These are phyloP conservation scores for Scyliorhinus canicula DNA, from an alignment of 2,797 vertebrate genomes.

Conservation along the genomic window DNA sequence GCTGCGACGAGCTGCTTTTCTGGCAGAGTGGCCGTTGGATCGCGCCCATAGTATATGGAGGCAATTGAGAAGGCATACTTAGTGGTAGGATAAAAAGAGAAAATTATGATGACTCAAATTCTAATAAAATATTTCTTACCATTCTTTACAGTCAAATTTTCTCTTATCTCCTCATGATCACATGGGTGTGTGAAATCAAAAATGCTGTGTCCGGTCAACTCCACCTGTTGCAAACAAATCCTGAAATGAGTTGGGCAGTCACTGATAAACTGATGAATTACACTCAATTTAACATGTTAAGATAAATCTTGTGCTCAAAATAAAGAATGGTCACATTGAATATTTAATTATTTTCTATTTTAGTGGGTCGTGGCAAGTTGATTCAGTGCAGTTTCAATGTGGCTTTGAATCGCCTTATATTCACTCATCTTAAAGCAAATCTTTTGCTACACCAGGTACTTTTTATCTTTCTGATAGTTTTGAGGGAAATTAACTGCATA, in stretches of 20 bases:
- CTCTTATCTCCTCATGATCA: constrained; percentile 93
- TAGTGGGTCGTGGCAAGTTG: background rate
- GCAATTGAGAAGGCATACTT: background rate
- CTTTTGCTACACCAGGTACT: background rate
- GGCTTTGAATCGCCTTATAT: background rate
- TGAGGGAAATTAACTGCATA: background rate
- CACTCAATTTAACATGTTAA: background rate
- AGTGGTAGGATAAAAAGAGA: too few relatives aligned
- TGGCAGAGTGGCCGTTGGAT: too few relatives aligned
- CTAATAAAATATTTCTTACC: constrained; percentile 51
- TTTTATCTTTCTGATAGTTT: background rate
- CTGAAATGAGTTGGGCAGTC: background rate
- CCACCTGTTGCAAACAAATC: constrained; percentile 67
- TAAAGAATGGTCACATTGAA: background rate
- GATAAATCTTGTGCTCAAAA: background rate
- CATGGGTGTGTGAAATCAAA: constrained; percentile 98
- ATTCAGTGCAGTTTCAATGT: background rate
- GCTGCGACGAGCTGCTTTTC: too few relatives aligned
- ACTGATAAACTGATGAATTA: background rate
- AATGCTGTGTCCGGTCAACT: constrained; percentile 94
- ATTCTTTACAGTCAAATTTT: constrained; percentile 85
- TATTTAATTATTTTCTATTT: background rate
- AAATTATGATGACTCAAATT: background rate
- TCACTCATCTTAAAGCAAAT: background rate
- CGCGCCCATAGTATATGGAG: background rate